Conservation (phyloP, 2,797 vertebrate species). For the Aldrovandia affinis region DNA sequence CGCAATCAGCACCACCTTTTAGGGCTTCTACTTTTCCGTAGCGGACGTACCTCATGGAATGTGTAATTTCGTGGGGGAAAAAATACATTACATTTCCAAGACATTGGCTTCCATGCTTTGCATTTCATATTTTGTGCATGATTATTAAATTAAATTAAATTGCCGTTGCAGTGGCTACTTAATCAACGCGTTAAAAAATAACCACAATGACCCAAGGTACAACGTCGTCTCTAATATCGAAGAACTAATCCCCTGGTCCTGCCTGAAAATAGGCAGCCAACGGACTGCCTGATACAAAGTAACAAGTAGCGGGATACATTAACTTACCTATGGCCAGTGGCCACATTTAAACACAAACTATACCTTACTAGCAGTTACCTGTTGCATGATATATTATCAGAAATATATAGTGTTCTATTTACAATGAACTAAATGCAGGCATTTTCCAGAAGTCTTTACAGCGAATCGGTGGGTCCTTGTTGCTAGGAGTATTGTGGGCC, state of each 20-base stretch:
- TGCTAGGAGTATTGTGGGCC: slow-evolving; percentile 18
- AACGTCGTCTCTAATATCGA: not conserved
- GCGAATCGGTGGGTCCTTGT: not conserved
- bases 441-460: not conserved
- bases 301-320: not conserved
- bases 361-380: not conserved
- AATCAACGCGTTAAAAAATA: too few relatives aligned
- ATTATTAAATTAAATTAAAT: too few relatives aligned
- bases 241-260: not conserved
- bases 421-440: not conserved
- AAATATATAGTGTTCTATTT: not conserved
- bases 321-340: not conserved
- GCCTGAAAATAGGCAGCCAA: not conserved
- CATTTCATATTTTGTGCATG: too few relatives aligned
- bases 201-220: too few relatives aligned
- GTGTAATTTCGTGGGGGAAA: too few relatives aligned
- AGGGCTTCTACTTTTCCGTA: too few relatives aligned
- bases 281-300: not conserved
- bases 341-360: slow-evolving; percentile 3
- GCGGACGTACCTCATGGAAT: too few relatives aligned
- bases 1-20: too few relatives aligned
- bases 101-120: too few relatives aligned
- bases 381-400: not conserved
- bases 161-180: too few relatives aligned
- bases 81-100: too few relatives aligned